Conservation (phyloP, 1,140 invertebrate species). For the Epicauta chinensis region DNA sequence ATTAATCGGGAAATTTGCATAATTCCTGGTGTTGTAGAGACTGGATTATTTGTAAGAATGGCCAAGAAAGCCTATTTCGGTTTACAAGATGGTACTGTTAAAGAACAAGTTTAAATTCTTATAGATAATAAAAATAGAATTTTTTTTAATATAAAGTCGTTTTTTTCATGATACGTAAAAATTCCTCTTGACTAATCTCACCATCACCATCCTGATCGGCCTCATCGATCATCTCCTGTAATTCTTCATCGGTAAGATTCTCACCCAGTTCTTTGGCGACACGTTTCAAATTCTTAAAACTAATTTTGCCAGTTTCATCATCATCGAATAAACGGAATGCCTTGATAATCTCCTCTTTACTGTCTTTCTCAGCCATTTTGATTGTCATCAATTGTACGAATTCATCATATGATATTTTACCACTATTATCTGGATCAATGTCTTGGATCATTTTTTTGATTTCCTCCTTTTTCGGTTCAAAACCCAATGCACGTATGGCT, state of each 20-base stretch:
- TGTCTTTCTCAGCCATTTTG: constrained; percentile 96
- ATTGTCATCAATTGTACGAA: constrained; percentile 86
- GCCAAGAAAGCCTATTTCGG: constrained; percentile 86
- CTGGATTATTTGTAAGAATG: constrained; percentile 92
- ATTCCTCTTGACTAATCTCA: constrained; percentile 93
- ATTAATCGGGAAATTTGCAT: constrained; percentile 67
- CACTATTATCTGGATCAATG: constrained; percentile 81
- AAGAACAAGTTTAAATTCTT: constrained; percentile 26
- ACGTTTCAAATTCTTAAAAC: constrained; percentile 91
- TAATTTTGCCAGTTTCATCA: constrained; percentile 72
- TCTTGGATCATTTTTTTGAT: constrained; percentile 91
- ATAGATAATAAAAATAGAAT: too few relatives aligned
- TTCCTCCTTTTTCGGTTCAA: constrained; percentile 95
- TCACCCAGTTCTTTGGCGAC: constrained; percentile 94
- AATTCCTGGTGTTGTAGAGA: constrained; percentile 95
- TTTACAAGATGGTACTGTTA: constrained; percentile 73
- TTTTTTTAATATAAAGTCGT: constrained; percentile 82
- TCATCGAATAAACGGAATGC: constrained; percentile 66
- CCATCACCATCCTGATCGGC: constrained; percentile 94
- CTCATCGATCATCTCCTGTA: constrained; percentile 98
- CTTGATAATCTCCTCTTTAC: constrained; percentile 93
- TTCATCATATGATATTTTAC: constrained; percentile 82
- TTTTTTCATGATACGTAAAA: constrained; percentile 95
- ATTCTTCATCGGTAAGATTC: constrained; percentile 91
- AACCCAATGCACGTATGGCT: constrained; percentile 85